Percentiles rank a stretch among this genome's conserved stretches.
Evolutionary conservation across 2,888 invertebrate genomes (phyloP).

Genomic region (Cosmopolites sordidus): DNA sequence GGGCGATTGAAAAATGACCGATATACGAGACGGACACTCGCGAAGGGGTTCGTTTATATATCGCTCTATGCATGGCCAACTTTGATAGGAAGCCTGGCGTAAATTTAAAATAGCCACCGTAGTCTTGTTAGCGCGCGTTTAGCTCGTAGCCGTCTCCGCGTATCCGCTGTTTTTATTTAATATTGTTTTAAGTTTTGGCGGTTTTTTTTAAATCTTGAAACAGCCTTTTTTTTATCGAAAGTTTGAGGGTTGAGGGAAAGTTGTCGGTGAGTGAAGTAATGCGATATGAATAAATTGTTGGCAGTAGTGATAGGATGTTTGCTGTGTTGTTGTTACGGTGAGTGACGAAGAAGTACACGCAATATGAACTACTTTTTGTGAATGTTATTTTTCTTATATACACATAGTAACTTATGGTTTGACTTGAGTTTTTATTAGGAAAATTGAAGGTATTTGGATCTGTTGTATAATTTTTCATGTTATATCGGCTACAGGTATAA

Average conservation of each 20-base stretch:
- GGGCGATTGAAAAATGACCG: no score
- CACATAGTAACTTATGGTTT: no score
- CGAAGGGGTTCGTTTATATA: neutral
- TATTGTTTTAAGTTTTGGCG: neutral
- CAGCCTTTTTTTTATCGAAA: no score
- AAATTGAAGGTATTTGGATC: no score
- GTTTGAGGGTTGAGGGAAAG: neutral
- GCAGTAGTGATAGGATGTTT: constrained; percentile 9
- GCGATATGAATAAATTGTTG: constrained; percentile 9
- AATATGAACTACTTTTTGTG: neutral
- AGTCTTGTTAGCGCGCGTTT: constrained; percentile 12
- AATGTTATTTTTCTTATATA: neutral
- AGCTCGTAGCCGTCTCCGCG: neutral
- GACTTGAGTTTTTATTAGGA: no score
- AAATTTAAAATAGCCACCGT: constrained; percentile 25
- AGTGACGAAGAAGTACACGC: constrained; percentile 1
- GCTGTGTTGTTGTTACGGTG: constrained; percentile 11
- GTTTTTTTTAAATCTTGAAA: neutral
- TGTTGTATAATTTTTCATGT: no score
- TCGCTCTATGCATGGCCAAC: constrained; percentile 17
- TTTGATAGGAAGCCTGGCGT: constrained; percentile 25
- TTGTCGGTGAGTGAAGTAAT: constrained; percentile 14
- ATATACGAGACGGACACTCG: neutral
- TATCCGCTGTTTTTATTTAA: neutral
- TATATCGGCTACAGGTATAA: no score